Base-by-base conservation (phyloP, 1,140 invertebrate genomes). In the Drosophila setifemur region DNA sequence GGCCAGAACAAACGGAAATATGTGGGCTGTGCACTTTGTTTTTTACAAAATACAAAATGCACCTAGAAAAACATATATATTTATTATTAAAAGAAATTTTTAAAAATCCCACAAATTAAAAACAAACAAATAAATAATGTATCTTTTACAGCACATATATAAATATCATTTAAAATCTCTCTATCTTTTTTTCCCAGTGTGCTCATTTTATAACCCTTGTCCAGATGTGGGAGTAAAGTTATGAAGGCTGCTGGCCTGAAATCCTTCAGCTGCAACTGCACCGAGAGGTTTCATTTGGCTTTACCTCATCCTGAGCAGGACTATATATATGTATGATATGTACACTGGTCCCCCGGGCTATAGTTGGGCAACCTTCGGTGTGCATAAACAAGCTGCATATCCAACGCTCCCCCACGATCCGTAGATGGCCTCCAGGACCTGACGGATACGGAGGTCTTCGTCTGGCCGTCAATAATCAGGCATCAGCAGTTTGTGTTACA, bases 401-500 rank as follows among this genome's bases (percentile, higher is more conserved):
- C n/a, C n/a, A n/a, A n/a, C n/a, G 40, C 23, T 61, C 23, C 11
- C 8, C 58, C 57, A 47, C 7, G 12, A 21, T 4, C n/a, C 4
- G 21, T 28, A 9, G 26, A 12, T 63, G 60, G 28, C 66, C 64
- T 69, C 66, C 42, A 68, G 42, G 12, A 55, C 26, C 12, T 69
- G 42, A 69, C 19, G 49, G 37, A 70, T 60, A 53, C 23, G 28
- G 33, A 61, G 68, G 67, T 60, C 68, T n/a, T n/a, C n/a, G n/a
- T n/a, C 48, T 48, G 33, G 4, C 61, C 45, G 53, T 58, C 64
- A 69, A 61, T 58, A 75, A 48, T 29, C 55, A 54, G 47, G 35
- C 63, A 73, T 50, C 55, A 83, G 64, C 74, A 63, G 67, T 78
- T 79, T 79, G 74, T 85, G 64, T 63, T 72, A 44, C 58, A 12